Percentiles rank a stretch among this genome's conserved stretches.
Evolutionary conservation across 2,113 vertebrate genomes (phyloP).

Genomic region (Gallinago media): DNA sequence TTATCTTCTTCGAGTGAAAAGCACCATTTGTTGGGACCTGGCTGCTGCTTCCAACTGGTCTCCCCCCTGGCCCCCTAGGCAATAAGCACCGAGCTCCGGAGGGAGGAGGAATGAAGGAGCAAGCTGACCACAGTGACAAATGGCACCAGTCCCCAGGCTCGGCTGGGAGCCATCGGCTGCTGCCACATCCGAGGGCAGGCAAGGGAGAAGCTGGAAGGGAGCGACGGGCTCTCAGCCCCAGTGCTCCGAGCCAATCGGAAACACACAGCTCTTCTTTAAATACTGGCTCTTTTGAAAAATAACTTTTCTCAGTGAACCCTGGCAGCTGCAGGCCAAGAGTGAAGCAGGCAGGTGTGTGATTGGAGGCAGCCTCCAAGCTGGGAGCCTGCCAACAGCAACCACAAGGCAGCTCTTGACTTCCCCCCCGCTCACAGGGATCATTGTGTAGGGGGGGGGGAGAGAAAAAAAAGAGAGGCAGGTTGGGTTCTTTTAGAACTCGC

Average conservation of each 20-base stretch:
- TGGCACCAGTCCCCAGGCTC: background rate
- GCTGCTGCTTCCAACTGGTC: conserved; percentile 13
- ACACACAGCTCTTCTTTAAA: conserved; percentile 50
- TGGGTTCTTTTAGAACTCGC: conserved; percentile 45
- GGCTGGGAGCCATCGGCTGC: conserved; percentile 41
- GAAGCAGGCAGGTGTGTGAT: conserved; percentile 67
- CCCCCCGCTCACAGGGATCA: conserved; percentile 58
- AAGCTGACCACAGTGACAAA: conserved; percentile 60
- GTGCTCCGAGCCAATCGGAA: conserved; percentile 1
- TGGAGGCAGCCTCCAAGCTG: conserved; percentile 59
- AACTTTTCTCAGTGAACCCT: conserved; percentile 61
- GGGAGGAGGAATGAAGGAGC: background rate
- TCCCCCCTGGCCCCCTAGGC: background rate
- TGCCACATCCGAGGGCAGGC: conserved; percentile 10
- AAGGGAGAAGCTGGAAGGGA: conserved; percentile 33
- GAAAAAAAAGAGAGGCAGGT: conserved; percentile 28
- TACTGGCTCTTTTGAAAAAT: conserved; percentile 61
- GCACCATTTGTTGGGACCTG: conserved; percentile 41
- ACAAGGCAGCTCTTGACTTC: conserved; percentile 67
- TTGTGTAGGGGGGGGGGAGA: background rate
- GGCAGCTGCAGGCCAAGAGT: conserved; percentile 70
- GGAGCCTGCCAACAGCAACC: conserved; percentile 63
- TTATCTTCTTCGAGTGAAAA: conserved; percentile 36
- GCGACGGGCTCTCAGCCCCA: background rate
- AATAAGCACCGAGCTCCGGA: background rate